These are phyloP conservation scores for Geophilus truncorum DNA, from an alignment of 2,888 invertebrate species.

Conservation along the genomic window DNA sequence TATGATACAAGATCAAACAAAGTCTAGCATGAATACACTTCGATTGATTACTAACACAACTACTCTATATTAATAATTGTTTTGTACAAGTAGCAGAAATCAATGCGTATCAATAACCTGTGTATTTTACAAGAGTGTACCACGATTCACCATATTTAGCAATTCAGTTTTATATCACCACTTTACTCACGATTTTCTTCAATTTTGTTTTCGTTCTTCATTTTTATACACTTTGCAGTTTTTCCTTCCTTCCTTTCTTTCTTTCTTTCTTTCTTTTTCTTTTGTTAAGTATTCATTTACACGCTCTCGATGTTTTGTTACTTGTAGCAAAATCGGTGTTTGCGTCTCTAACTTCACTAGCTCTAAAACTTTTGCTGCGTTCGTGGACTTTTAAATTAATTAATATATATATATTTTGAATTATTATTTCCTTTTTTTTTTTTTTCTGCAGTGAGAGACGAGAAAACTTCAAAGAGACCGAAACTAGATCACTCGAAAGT, in stretches of 20 bases:
- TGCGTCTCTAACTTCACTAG: background rate
- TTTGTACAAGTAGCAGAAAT: slow-evolving; percentile 27
- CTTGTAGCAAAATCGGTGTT: slow-evolving; percentile 17
- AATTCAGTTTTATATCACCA: background rate
- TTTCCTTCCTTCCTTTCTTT: too few relatives aligned
- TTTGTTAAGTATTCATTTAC: background rate
- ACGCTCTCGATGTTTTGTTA: slow-evolving; percentile 17
- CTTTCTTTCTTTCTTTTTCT: too few relatives aligned
- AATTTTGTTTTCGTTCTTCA: too few relatives aligned
- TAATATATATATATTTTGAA: background rate
- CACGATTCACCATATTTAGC: background rate
- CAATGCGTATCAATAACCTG: slow-evolving; percentile 9
- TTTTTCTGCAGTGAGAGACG: background rate
- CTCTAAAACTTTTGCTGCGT: slow-evolving; percentile 18
- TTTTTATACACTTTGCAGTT: too few relatives aligned
- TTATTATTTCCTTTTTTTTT: background rate
- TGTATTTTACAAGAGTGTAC: slow-evolving; percentile 4
- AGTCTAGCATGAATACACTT: slow-evolving; percentile 27
- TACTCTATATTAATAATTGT: slow-evolving; percentile 22
- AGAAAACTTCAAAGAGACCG: slow-evolving; percentile 4
- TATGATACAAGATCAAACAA: slow-evolving; percentile 20
- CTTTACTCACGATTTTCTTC: background rate
- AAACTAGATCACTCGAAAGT: slow-evolving; percentile 12
- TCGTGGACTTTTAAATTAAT: background rate
- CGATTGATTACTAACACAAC: slow-evolving; percentile 7